Evolutionary conservation across 2,113 vertebrate species (phyloP).

Genomic region (Gambusia affinis): DNA sequence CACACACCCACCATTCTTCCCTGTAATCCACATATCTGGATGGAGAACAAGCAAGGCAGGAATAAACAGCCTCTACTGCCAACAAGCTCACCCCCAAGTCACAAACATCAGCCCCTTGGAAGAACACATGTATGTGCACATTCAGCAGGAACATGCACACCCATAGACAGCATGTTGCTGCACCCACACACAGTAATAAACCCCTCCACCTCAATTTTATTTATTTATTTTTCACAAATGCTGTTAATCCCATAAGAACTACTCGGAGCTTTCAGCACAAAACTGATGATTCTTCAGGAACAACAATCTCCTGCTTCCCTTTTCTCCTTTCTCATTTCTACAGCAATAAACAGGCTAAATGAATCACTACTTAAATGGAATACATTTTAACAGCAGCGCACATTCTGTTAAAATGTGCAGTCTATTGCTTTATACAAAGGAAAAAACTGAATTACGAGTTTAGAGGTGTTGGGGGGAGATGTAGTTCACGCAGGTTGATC

Average conservation of each 20-base stretch:
- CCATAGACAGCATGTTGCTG: constrained; percentile 12
- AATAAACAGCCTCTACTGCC: constrained; percentile 58
- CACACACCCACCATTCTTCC: constrained; percentile 32
- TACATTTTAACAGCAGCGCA: constrained; percentile 30
- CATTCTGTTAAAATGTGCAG: not conserved
- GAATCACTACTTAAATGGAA: constrained; percentile 42
- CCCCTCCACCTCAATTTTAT: constrained; percentile 17
- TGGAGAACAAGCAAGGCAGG: constrained; percentile 55
- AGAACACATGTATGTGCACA: constrained; percentile 19
- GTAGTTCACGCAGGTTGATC: not conserved
- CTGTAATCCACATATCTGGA: constrained; percentile 64
- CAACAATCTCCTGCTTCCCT: constrained; percentile 27
- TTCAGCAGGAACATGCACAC: constrained; percentile 1
- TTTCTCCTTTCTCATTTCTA: constrained; percentile 16
- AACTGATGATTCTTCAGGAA: constrained; percentile 47
- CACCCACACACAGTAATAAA: constrained; percentile 45
- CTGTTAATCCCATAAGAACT: constrained; percentile 64
- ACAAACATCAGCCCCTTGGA: not conserved
- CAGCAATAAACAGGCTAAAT: constrained; percentile 52
- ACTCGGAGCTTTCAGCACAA: constrained; percentile 47
- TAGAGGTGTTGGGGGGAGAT: constrained; percentile 6
- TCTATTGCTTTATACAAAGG: constrained; percentile 4
- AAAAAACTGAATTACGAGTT: constrained; percentile 15
- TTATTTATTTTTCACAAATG: constrained; percentile 35
- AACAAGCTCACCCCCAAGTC: constrained; percentile 28